Base-by-base conservation (phyloP, 2,797 vertebrate species). In the Sebastes alutus region DNA sequence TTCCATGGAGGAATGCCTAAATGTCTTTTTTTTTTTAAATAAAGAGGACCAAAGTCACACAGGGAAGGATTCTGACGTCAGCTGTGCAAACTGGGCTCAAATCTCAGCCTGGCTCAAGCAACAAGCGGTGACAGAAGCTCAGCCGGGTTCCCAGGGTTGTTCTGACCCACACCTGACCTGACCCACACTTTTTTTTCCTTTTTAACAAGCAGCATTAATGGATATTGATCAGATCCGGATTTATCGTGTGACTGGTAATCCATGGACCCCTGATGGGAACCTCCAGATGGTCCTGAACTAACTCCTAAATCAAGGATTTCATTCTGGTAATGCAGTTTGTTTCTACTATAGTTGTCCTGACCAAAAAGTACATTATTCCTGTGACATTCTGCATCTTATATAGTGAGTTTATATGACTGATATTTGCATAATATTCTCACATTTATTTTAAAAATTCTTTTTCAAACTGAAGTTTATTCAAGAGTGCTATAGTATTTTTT, bases 181-280 rank as follows among this genome's bases (percentile, higher is more conserved):
- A 89, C 81, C 83, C 58, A 30, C 20, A 11, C 25, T 62, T 63
- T 60, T 60, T 60, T 58, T 35, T 49, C 46, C 32, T 52, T 80
- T 82, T 84, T 32, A 84, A 81, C 29, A 5, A 61, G 79, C 63
- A 55, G 76, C 65, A 29, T 86, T 80, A 88, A 90, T 81, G 81
- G 77, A 78, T 75, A 90, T 87, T 91, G 88, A 89, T 90, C 49
- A 84, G 83, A 92, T 84, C 90, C 68, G 82, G 91, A 92, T 91
- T 93, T 83, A 74, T 25, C 67, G 60, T 78, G 72, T 71, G 77
- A 59, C 42, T 63, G 18, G 20, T 94, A 93, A 93, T 93, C 90
- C 86, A 27, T 35, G 42, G 80, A 72, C 75, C 88, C 88, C 88
- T 82, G 77, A 29, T 59, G 77, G 73, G 71, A 73, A 78, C 77